phyloP scores from a whole-genome alignment of 2,113 vertebrate species.

The Crotalus viridis region DNA sequence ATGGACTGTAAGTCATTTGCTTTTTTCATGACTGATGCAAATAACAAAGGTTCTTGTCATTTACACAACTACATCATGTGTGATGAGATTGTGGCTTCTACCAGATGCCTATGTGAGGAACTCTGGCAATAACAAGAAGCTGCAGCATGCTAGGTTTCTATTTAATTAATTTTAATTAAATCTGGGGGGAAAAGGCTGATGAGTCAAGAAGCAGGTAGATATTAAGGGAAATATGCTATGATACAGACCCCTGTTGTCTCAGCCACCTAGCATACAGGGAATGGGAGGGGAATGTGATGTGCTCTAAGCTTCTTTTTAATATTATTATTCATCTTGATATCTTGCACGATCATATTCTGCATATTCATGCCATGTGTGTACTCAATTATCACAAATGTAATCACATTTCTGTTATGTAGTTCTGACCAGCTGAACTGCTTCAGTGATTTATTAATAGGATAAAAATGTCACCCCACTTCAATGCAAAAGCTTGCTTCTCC shows the following conservation, averaged over 20 bases:
- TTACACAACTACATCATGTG: background rate
- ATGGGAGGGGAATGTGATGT: background rate
- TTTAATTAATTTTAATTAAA: background rate
- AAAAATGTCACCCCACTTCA: background rate
- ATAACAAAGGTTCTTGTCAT: background rate
- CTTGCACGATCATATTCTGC: background rate
- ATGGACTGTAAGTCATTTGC: background rate
- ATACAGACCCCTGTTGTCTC: background rate
- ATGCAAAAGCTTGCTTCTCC: background rate
- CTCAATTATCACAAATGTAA: conserved; percentile 3
- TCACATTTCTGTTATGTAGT: background rate
- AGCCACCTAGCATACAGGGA: background rate
- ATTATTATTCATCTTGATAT: background rate
- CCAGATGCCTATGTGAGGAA: background rate
- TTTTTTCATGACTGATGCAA: background rate
- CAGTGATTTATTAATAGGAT: background rate
- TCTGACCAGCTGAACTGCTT: background rate
- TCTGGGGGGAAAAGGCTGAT: background rate
- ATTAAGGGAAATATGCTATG: background rate
- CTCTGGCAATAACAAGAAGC: background rate
- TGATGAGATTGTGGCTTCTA: background rate
- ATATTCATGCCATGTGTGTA: background rate
- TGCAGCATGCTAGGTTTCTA: background rate
- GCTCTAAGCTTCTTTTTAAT: background rate
- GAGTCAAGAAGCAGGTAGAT: background rate